These are phyloP conservation scores for Hylia prasina DNA, from an alignment of 2,113 vertebrate genomes.

Conservation along the genomic window DNA sequence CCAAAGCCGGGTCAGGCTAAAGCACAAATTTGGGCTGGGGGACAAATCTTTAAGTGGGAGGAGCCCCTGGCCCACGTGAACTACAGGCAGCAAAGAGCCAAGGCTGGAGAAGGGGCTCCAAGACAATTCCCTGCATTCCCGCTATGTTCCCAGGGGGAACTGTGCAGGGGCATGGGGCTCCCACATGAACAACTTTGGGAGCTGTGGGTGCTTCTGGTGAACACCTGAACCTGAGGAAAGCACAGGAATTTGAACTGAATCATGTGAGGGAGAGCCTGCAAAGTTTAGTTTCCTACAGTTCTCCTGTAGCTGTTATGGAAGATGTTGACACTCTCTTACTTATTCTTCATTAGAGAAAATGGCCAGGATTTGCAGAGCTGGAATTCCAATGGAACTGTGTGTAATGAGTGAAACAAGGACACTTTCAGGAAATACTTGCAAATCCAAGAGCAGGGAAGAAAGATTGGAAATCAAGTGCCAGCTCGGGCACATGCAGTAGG, in stretches of 20 bases:
- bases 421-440: background rate
- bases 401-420: background rate
- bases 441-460: background rate
- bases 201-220: background rate
- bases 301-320: background rate
- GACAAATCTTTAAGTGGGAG: background rate
- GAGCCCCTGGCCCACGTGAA: background rate
- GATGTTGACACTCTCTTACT: background rate
- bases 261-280: background rate
- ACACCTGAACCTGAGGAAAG: background rate
- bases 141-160: fast-evolving
- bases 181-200: background rate
- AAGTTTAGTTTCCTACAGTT: background rate
- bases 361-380: background rate
- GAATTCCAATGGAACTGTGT: background rate
- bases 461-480: background rate
- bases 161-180: fast-evolving
- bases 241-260: background rate
- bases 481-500: background rate
- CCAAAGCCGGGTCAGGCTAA: fast-evolving
- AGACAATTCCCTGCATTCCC: background rate
- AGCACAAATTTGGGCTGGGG: background rate
- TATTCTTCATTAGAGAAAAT: background rate
- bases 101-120: background rate
- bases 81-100: background rate